Conservation (phyloP, 2,888 invertebrate genomes). For the Parnassius smintheus region DNA sequence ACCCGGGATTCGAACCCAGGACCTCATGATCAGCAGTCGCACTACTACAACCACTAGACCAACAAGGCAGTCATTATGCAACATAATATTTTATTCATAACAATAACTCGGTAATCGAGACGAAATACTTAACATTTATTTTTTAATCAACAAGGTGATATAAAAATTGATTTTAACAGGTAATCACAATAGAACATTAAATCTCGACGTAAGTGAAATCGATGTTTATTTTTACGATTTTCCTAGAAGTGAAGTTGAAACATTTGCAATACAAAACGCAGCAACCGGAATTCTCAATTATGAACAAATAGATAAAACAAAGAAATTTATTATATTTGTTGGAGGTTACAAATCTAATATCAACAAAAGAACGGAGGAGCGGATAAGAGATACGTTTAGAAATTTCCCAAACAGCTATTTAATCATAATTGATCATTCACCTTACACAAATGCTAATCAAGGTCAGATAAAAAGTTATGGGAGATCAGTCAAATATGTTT, state of each 20-base stretch:
- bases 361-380: constrained; percentile 57
- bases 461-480: constrained; percentile 64
- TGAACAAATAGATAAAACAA: constrained; percentile 49
- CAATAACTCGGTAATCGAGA: no score
- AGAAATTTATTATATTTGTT: constrained; percentile 61
- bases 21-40: no score
- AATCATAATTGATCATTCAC: constrained; percentile 69
- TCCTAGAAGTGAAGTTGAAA: constrained; percentile 42
- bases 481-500: constrained; percentile 62
- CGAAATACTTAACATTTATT: no score
- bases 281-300: constrained; percentile 53
- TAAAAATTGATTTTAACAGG: constrained; percentile 43
- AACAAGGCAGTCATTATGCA: no score
- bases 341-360: constrained; percentile 67
- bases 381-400: constrained; percentile 58
- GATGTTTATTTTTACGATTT: constrained; percentile 65
- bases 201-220: constrained; percentile 60
- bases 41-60: no score
- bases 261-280: constrained; percentile 53
- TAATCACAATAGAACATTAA: constrained; percentile 49
- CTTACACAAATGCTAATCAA: constrained; percentile 60
- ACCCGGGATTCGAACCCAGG: no score
- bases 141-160: no score
- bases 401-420: constrained; percentile 62
- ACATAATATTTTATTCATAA: no score